A percentile compares a stretch with the other conserved stretches of the same genome.
Evolutionary conservation across 2,797 vertebrate genomes (phyloP).

Genomic region (Morus bassanus): DNA sequence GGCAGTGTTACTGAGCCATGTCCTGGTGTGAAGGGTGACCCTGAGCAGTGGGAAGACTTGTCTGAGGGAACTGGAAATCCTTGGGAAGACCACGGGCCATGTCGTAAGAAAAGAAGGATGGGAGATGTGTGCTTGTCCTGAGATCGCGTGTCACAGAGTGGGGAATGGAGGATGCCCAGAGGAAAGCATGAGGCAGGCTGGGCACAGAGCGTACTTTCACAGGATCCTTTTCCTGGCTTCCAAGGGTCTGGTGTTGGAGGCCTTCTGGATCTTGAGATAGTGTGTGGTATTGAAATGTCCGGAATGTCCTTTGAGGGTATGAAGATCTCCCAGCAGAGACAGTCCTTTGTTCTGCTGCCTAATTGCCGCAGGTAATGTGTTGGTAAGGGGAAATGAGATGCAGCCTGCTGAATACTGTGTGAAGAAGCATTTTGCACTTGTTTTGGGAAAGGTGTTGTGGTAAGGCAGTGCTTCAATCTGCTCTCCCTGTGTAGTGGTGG

Average conservation of each 20-base stretch:
- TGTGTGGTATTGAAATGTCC: not conserved
- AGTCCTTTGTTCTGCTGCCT: too few relatives aligned
- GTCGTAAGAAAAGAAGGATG: not conserved
- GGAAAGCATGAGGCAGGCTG: not conserved
- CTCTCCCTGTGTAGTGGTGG: too few relatives aligned
- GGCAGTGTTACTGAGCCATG: not conserved
- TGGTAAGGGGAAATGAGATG: not conserved
- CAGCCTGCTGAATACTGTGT: not conserved
- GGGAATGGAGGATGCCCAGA: too few relatives aligned
- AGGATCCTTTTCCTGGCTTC: not conserved
- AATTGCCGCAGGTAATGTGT: too few relatives aligned
- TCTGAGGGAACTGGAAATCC: not conserved
- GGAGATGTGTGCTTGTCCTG: too few relatives aligned
- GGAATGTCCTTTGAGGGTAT: too few relatives aligned
- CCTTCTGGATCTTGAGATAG: not conserved
- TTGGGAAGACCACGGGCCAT: too few relatives aligned
- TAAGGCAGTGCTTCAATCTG: not conserved
- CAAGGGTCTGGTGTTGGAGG: too few relatives aligned
- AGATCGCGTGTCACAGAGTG: too few relatives aligned
- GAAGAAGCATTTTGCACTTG: too few relatives aligned
- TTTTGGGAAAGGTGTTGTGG: not conserved
- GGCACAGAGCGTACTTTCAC: accelerated
- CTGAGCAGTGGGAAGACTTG: not conserved
- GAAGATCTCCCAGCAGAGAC: not conserved
- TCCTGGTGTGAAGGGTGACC: not conserved